These are phyloP conservation scores for Hypotaenidia philippensis DNA, from an alignment of 2,797 vertebrate species.

Conservation along the genomic window DNA sequence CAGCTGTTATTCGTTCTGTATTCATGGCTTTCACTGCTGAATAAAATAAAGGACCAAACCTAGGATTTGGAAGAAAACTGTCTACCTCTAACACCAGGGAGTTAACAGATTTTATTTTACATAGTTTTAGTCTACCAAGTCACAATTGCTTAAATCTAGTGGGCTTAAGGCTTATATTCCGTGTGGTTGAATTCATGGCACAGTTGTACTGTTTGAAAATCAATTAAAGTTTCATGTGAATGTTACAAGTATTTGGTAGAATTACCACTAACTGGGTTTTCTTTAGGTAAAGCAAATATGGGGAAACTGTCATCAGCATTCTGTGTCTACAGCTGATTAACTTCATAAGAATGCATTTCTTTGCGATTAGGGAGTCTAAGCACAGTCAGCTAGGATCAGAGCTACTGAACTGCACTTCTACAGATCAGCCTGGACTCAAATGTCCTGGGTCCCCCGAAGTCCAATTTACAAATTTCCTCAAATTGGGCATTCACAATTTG, in stretches of 20 bases:
- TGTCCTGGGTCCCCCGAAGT: slow-evolving; percentile 47
- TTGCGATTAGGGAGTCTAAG: slow-evolving; percentile 86
- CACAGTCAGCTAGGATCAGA: slow-evolving; percentile 79
- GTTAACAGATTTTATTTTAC: slow-evolving; percentile 88
- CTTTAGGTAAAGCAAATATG: slow-evolving; percentile 85
- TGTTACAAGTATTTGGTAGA: slow-evolving; percentile 90
- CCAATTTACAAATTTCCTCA: slow-evolving; percentile 71
- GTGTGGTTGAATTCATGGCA: slow-evolving; percentile 84
- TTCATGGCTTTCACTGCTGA: slow-evolving; percentile 99
- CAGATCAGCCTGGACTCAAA: slow-evolving; percentile 69
- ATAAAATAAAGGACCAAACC: slow-evolving; percentile 99
- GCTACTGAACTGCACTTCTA: slow-evolving; percentile 74
- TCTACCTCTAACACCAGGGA: slow-evolving; percentile 97
- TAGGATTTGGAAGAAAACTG: slow-evolving; percentile 99
- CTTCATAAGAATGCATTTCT: slow-evolving; percentile 83
- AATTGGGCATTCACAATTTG: slow-evolving; percentile 58
- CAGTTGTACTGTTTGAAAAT: slow-evolving; percentile 85
- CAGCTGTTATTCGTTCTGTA: slow-evolving; percentile 99
- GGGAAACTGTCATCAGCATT: slow-evolving; percentile 82
- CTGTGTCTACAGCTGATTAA: slow-evolving; percentile 88
- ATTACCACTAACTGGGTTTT: slow-evolving; percentile 88
- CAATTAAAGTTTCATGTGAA: slow-evolving; percentile 93
- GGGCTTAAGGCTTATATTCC: slow-evolving; percentile 90
- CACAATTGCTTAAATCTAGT: slow-evolving; percentile 89
- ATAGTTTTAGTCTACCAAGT: slow-evolving; percentile 88